Percentiles rank a stretch among this genome's conserved stretches.
Conservation (phyloP, 92 coral and sea anemone species). For the Porites evermanni region DNA sequence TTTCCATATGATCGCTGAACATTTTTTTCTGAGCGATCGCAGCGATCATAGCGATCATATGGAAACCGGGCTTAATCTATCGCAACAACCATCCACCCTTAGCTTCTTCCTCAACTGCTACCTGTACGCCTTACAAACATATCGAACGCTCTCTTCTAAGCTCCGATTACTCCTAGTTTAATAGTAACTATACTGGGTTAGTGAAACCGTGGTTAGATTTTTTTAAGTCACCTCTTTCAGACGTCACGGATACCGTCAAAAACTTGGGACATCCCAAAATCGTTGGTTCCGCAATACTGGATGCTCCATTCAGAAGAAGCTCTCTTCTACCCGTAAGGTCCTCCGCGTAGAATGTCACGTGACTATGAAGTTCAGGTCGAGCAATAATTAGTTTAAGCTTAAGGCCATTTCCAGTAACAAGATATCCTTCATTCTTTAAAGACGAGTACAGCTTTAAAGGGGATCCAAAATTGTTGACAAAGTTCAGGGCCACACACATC, state of each 20-base stretch:
- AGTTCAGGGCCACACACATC: constrained; percentile 75
- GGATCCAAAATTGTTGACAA: constrained; percentile 75
- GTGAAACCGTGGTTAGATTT: not conserved
- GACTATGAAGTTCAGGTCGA: constrained; percentile 79
- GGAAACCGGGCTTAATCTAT: too few relatives aligned
- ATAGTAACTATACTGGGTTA: too few relatives aligned
- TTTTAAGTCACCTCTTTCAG: constrained; percentile 56
- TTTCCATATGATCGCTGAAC: too few relatives aligned
- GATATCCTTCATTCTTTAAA: constrained; percentile 72
- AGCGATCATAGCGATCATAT: too few relatives aligned
- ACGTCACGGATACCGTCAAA: constrained; percentile 64
- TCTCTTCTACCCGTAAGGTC: constrained; percentile 40
- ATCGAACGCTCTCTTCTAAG: too few relatives aligned
- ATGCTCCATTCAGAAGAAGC: constrained; percentile 57
- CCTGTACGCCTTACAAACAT: too few relatives aligned
- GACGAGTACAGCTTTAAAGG: constrained; percentile 67
- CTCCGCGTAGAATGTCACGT: constrained; percentile 73
- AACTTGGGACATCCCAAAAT: constrained; percentile 58
- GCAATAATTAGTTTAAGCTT: constrained; percentile 69
- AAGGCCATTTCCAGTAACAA: constrained; percentile 61
- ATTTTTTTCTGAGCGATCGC: too few relatives aligned
- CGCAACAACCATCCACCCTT: too few relatives aligned
- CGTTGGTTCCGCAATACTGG: constrained; percentile 52
- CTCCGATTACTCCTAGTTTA: too few relatives aligned
- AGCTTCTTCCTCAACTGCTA: too few relatives aligned